Base-by-base conservation (phyloP, 2,113 vertebrate genomes). In the Mirounga angustirostris region DNA sequence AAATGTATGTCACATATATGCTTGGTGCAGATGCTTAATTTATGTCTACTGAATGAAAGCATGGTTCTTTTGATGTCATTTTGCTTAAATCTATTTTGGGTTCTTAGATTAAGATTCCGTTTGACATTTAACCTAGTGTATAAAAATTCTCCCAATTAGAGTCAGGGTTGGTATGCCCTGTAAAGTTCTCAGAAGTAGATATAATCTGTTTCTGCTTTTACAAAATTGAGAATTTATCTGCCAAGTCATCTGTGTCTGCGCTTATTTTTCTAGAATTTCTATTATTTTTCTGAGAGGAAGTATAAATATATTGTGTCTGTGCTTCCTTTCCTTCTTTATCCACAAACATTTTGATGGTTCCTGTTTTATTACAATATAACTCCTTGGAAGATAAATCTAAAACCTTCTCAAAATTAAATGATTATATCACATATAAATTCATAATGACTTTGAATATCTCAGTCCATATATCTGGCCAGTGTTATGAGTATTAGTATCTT, bases 381-480 rank as follows among this genome's bases (percentile, higher is more conserved):
- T 63, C 14, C 40, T 80, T 85, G 67, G 54, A 78, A 95, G 40
- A 81, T 52, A 95, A 63, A 67, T 61, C 1, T 65, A 89, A 74
- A 91, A 36, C 16, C 3, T 85, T 90, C 15, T 73, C 19, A 92
- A 94, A 94, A 69, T 80, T 24, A 83, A 97, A 86, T 76, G 40
- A 69, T 84, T 69, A n/a, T 0, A 65, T 95, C 52, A 76, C 16
- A 74, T 91, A 54, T 88, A 71, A 85, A 91, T 63, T 61, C 18
- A 19, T n/a, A 95, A 91, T 94, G 83, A 56, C 36, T 79, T 90
- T 79, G 88, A 79, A 86, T 80, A 30, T 56, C 74, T 84, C 40
- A 16, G 14, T 81, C 26, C 6, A 54, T 58, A 76, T 21, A 69
- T 93, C 91, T 94, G 63, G 24, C 28, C 46, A 80, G 33, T 87